Evolutionary conservation across 2,797 vertebrate species (phyloP).

Genomic region (Crenuchus spilurus): DNA sequence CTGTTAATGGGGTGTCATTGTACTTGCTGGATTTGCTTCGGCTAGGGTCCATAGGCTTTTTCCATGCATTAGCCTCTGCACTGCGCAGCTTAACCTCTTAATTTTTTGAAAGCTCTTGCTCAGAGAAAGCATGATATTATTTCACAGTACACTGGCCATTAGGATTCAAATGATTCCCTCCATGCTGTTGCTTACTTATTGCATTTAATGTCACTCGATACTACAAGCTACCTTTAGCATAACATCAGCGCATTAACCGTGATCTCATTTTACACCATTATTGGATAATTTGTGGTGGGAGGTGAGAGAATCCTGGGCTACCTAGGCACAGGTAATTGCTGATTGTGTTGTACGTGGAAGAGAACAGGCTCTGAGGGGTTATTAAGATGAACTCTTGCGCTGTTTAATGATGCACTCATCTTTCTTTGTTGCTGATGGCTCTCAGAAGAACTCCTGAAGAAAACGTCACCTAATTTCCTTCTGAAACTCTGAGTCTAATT

Average conservation of each 20-base stretch:
- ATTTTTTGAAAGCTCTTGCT: constrained; percentile 57
- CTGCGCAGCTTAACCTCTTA: constrained; percentile 65
- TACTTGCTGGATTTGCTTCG: constrained; percentile 66
- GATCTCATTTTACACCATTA: constrained; percentile 52
- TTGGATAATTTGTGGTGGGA: constrained; percentile 47
- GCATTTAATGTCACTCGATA: constrained; percentile 54
- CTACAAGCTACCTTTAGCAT: constrained; percentile 33
- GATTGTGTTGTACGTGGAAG: constrained; percentile 39
- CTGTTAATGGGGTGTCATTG: constrained; percentile 76
- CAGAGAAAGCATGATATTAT: constrained; percentile 50
- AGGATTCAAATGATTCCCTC: constrained; percentile 55
- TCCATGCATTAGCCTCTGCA: constrained; percentile 72
- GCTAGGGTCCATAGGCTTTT: constrained; percentile 61
- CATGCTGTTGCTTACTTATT: constrained; percentile 43
- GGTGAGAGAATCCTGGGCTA: constrained; percentile 46
- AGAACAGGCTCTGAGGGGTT: constrained; percentile 39
- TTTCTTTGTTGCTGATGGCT: constrained; percentile 45
- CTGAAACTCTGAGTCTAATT: constrained; percentile 37
- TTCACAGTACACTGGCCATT: constrained; percentile 45
- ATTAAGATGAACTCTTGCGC: constrained; percentile 46
- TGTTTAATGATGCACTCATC: constrained; percentile 51
- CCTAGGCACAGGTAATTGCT: constrained; percentile 50
- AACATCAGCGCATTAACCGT: constrained; percentile 43
- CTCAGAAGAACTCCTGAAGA: constrained; percentile 43
- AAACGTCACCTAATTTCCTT: constrained; percentile 44